Base-by-base conservation (phyloP, 2,113 vertebrate species). In the Nothobranchius furzeri region DNA sequence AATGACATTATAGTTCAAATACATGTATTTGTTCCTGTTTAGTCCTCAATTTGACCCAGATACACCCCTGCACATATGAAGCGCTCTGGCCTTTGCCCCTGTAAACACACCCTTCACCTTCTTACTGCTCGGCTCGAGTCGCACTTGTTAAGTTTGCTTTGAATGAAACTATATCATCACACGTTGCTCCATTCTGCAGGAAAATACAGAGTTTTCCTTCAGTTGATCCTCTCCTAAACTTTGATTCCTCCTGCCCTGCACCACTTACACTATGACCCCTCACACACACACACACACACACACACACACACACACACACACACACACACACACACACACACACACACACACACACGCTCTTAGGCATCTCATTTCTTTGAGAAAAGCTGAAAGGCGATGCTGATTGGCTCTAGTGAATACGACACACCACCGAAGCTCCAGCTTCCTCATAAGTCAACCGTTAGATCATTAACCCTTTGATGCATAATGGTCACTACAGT, bases 401-500 rank as follows among this genome's bases (percentile, higher is more conserved):
- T 79, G 79, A 84, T 87, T 87, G 82, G 81, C 80, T 85, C 53
- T 64, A 57, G 83, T 79, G 83, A 70, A 63, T 7, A 35, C 54
- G 70, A 46, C n/a, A 46, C 58, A 79, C 88, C 58, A 50, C 78
- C 78, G 85, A 74, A 83, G 37, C 73, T 69, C 81, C 59, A 70
- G 86, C 70, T 58, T 52, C 40, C 45, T 68, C 53, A 20, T 59
- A 67, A 66, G 14, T 24, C 49, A 40, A 13, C 35, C 68, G 63
- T 79, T 62, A 76, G 64, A 83, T 68, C 49, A 72, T 85, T 69
- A 20, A 20, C 20, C 20, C 20, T 20, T 20, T 20, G 20, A 20
- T 20, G 20, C 20, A 20, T 20, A 20, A 20, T 20, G 20, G 20
- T 20, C 20, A 20, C 20, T 20, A 20, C 20, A 20, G 20, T 20